A percentile compares a stretch with the other conserved stretches of the same genome.
Evolutionary conservation across 2,797 vertebrate genomes (phyloP).

Genomic region (Thaleichthys pacificus): DNA sequence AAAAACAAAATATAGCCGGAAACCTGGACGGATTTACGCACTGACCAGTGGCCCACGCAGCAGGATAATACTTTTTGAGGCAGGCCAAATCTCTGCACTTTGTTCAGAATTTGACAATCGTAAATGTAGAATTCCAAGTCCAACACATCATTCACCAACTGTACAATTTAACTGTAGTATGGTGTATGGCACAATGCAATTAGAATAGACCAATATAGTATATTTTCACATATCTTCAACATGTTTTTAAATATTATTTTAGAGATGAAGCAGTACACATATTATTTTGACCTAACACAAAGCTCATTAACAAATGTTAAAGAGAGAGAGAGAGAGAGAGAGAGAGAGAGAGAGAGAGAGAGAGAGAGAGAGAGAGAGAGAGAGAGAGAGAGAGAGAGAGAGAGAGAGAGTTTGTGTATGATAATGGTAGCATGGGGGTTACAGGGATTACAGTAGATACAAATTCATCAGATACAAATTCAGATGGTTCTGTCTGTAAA

Average conservation of each 20-base stretch:
- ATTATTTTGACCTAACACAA: no score
- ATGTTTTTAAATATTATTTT: no score
- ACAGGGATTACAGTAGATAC: background rate
- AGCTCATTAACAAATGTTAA: background rate
- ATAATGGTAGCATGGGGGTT: background rate
- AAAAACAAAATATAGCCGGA: conserved; percentile 40
- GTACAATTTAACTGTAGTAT: no score
- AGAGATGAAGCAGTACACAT: no score
- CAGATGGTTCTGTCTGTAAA: background rate
- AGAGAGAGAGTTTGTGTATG: background rate
- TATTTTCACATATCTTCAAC: no score
- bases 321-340: background rate
- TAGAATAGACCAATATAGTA: background rate
- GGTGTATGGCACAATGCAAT: no score
- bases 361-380: background rate
- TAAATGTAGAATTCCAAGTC: background rate
- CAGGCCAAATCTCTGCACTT: background rate
- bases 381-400: background rate
- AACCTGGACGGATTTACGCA: background rate
- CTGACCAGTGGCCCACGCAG: background rate
- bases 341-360: background rate
- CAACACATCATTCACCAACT: background rate
- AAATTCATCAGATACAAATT: no score
- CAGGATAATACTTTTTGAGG: background rate
- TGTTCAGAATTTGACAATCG: no score